Conservation (phyloP, 2,797 vertebrate species). For the Tympanoctomys barrerae region DNA sequence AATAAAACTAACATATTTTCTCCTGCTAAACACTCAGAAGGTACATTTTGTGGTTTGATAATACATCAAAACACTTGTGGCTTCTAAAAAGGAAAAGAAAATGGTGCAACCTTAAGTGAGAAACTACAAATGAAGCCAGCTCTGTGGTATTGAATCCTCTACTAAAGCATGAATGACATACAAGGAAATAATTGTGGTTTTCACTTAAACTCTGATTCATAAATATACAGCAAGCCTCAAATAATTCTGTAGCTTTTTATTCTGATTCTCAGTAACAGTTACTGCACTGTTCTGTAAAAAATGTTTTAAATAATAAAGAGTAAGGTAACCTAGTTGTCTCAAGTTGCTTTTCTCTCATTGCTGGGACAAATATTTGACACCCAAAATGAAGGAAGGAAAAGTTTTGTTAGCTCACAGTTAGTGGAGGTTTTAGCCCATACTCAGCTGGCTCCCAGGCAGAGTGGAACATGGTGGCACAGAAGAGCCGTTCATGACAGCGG, state of each 20-base stretch:
- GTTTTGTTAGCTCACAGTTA: too few species aligned
- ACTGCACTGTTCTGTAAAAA: slow-evolving; percentile 16
- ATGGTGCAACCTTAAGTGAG: slow-evolving; percentile 57
- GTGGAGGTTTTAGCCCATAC: too few species aligned
- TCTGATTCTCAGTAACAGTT: slow-evolving; percentile 59
- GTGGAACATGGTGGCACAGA: too few species aligned
- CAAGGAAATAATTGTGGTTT: slow-evolving; percentile 82
- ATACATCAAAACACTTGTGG: slow-evolving; percentile 69
- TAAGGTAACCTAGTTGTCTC: neutral
- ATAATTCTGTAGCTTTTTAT: slow-evolving; percentile 48
- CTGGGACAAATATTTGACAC: too few species aligned
- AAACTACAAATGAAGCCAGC: slow-evolving; percentile 67
- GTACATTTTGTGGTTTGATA: slow-evolving; percentile 73
- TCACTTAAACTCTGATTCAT: slow-evolving; percentile 77
- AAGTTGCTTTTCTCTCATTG: too few species aligned
- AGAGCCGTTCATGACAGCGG: too few species aligned
- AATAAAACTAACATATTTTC: slow-evolving; percentile 55
- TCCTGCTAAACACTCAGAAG: slow-evolving; percentile 52
- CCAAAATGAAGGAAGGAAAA: too few species aligned
- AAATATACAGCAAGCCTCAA: slow-evolving; percentile 63
- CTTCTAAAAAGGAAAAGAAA: slow-evolving; percentile 78
- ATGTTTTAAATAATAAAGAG: slow-evolving; percentile 35
- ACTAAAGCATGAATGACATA: slow-evolving; percentile 81
- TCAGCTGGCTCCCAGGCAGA: too few species aligned
- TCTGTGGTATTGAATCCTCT: slow-evolving; percentile 72